Base-by-base conservation (phyloP, 2,888 invertebrate species). In the Acanthococcus lagerstroemiae region DNA sequence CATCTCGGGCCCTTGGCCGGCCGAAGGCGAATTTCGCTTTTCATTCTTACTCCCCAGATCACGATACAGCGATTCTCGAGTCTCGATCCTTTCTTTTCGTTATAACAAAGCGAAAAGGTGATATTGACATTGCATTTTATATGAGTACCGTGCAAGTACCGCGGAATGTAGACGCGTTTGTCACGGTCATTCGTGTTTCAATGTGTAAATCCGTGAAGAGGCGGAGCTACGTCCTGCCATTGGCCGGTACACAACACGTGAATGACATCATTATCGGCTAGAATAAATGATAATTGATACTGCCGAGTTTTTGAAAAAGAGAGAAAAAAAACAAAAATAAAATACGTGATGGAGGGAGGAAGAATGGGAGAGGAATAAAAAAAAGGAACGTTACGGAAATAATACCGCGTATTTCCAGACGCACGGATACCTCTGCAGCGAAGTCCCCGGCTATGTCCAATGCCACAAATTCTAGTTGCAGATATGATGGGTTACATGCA, bases 231-330 rank as follows among this genome's bases (percentile, higher is more conserved):
- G 9, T 21, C 2, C 21, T 21, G 17, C 19, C 50, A 50, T 50
- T 50, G 50, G 50, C 17, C 50, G 21, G 9, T 9, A 19, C 17
- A 15, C 50, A 50, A 19, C 50, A 19, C 50, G 19, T 19, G 50
- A 50, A 50, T 50, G 50, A 50, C 50, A 50, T 50, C 50, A 50
- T 50, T 50, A 50, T 50, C 50, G 50, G 48, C 6, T 21, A 19
- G 17, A 50, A n/a, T 50, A 50, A 50, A 50, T 50, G 15, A 50
- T 50, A 50, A 50, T 50, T 50, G 50, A 50, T 50, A 50, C 19
- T 50, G 19, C 15, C 19, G 17, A 50, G 17, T 19, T 19, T 50
- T 50, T 19, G 17, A 50, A 9, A 50, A 9, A 50, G 17, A n/a
- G 17, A 50, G 17, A 50, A 9, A 50, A 50, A n/a, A 50, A 15